Base-by-base conservation (phyloP, 2,888 invertebrate species). In the Villa cingulata region DNA sequence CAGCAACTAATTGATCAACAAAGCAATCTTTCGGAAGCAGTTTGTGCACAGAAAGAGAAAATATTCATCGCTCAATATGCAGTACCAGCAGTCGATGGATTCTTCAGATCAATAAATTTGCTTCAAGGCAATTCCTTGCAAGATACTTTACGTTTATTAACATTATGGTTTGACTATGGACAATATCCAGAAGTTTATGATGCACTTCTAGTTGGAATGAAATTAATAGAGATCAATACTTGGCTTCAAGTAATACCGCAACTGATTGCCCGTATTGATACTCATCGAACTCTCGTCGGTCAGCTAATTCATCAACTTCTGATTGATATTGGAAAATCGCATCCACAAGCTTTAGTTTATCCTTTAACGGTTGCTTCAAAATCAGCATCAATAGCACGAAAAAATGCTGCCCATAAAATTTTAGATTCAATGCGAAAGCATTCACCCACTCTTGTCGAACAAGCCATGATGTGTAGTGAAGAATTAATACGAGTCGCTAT, bases 201-300 rank as follows among this genome's bases (percentile, higher is more conserved):
- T 54, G 92, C 94, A 0, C 78, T 99, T 37, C 77, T 83, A 1
- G 94, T 92, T 57, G 95, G 95, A 2, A 86, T 97, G 55, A 80
- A 88, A 56, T 78, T 86, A 2, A 94, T 97, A 37, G 92, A 95
- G 62, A 91, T 98, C 51, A 94, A 96, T 61, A 97, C 95, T 4
- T 99, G 98, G 98, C 74, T 99, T 12, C 97, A 98, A 76, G 96
- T 99, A 0, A 96, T 99, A 56, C 98, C 98, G 0, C 98, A 99
- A 65, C 72, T 99, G 29, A 98, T 99, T 55, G 97, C 98, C 1
- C 78, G 98, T 45, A 96, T 99, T 52, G 98, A 99, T 62, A 94
- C 94, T 0, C 88, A 88, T 0, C 75, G 92, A 34, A 81, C 83
- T 45, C 70, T 91, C 46, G 95, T 97, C 1, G 87, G 89, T 0